Conservation (phyloP, 2,888 invertebrate genomes). For the Heliconius cydno region DNA sequence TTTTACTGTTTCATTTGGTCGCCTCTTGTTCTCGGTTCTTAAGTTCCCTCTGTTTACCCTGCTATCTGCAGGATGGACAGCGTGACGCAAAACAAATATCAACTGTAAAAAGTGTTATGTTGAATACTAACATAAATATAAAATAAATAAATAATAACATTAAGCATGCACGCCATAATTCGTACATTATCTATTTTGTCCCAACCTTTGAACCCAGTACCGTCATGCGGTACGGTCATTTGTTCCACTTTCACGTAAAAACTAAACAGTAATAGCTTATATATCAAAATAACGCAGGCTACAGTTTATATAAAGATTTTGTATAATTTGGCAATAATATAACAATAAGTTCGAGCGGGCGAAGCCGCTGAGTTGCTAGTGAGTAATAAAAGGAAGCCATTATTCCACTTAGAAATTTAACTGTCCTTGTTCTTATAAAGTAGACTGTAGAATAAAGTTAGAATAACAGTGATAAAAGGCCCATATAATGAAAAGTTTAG, state of each 20-base stretch:
- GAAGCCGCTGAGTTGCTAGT: not conserved
- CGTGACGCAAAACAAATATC: not conserved
- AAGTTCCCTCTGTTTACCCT: not conserved
- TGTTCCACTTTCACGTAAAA: too few species aligned
- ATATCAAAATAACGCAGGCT: too few species aligned
- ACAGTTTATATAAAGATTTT: too few species aligned
- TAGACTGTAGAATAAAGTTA: conserved; percentile 19
- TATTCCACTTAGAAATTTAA: conserved; percentile 14
- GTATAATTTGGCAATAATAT: too few species aligned
- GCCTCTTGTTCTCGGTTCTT: too few species aligned
- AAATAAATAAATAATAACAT: too few species aligned
- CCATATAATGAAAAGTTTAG: conserved; percentile 30
- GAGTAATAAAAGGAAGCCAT: conserved; percentile 15
- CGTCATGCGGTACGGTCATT: not conserved
- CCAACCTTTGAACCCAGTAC: not conserved
- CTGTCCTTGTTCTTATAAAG: conserved; percentile 6
- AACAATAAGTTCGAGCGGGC: too few species aligned
- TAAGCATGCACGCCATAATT: too few species aligned
- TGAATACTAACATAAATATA: too few species aligned
- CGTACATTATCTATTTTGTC: too few species aligned
- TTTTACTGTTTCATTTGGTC: not conserved
- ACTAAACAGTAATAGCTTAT: too few species aligned
- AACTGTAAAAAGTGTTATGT: too few species aligned
- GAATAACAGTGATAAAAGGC: conserved; percentile 26
- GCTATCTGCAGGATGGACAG: not conserved